phyloP scores from a whole-genome alignment of 2,888 invertebrate species.

The Rutpela maculata region DNA sequence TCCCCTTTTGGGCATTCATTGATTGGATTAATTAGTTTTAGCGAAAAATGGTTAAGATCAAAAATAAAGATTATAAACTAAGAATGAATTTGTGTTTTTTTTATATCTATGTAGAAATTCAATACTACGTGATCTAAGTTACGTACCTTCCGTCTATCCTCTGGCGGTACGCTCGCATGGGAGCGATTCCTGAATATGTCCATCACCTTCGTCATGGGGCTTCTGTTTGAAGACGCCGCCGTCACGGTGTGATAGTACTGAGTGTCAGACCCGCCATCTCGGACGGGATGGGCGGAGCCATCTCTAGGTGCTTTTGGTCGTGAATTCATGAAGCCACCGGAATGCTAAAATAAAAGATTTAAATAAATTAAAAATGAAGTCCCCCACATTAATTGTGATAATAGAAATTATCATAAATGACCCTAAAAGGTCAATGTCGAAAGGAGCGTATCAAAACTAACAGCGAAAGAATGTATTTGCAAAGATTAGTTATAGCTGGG shows the following conservation, averaged over 20 bases:
- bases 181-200: conserved; percentile 90
- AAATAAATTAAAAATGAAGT: not conserved
- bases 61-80: too few species aligned
- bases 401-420: not conserved
- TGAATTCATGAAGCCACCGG: conserved; percentile 46
- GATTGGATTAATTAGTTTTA: too few species aligned
- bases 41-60: too few species aligned
- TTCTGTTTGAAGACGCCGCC: conserved; percentile 79
- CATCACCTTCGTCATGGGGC: conserved; percentile 94
- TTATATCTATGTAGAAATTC: too few species aligned
- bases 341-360: conserved; percentile 32
- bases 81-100: too few species aligned
- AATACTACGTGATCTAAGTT: not conserved
- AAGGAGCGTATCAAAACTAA: not conserved
- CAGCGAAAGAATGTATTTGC: too few species aligned
- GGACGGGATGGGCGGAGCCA: conserved; percentile 83
- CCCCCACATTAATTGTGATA: not conserved
- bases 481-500: too few species aligned
- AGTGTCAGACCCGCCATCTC: conserved; percentile 75
- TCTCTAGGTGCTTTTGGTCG: conserved; percentile 76
- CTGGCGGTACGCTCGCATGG: conserved; percentile 82
- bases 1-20: too few species aligned
- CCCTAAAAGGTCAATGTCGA: not conserved
- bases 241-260: conserved; percentile 86
- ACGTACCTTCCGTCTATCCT: conserved; percentile 82